Conservation (phyloP, 2,888 invertebrate genomes). For the Noctua fimbriata region DNA sequence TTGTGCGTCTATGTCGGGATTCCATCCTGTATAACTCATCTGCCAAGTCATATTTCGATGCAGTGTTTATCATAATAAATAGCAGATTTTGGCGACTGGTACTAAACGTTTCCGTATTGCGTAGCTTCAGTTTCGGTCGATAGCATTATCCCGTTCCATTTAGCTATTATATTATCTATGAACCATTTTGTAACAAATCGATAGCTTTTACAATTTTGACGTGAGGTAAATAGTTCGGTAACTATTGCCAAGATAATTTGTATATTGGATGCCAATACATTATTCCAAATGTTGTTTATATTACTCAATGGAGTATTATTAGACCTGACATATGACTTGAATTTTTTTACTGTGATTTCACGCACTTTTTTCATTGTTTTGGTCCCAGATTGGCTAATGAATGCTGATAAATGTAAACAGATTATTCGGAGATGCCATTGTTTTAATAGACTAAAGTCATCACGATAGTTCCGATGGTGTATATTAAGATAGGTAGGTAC, state of each 20-base stretch:
- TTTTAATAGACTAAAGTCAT: constrained; percentile 29
- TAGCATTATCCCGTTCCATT: constrained; percentile 34
- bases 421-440: constrained; percentile 19
- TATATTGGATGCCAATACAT: constrained; percentile 55
- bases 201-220: constrained; percentile 56
- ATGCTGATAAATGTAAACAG: constrained; percentile 39
- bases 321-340: constrained; percentile 31
- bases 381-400: constrained; percentile 40
- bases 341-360: constrained; percentile 23
- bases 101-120: constrained; percentile 38
- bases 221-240: constrained; percentile 42
- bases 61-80: constrained; percentile 39
- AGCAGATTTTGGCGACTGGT: constrained; percentile 14
- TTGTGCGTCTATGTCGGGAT: background rate
- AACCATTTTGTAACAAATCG: constrained; percentile 52
- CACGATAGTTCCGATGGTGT: constrained; percentile 5
- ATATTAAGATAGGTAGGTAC: background rate
- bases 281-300: constrained; percentile 42
- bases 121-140: constrained; percentile 8
- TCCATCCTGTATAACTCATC: constrained; percentile 6
- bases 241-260: constrained; percentile 58
- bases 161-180: constrained; percentile 46
- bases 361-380: constrained; percentile 14
- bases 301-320: constrained; percentile 45
- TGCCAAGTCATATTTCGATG: constrained; percentile 35